Percentiles rank a stretch among this genome's conserved stretches.
These are phyloP conservation scores for Caenorhabditis sulstoni DNA, from an alignment of 2,888 invertebrate species.

Conservation along the genomic window DNA sequence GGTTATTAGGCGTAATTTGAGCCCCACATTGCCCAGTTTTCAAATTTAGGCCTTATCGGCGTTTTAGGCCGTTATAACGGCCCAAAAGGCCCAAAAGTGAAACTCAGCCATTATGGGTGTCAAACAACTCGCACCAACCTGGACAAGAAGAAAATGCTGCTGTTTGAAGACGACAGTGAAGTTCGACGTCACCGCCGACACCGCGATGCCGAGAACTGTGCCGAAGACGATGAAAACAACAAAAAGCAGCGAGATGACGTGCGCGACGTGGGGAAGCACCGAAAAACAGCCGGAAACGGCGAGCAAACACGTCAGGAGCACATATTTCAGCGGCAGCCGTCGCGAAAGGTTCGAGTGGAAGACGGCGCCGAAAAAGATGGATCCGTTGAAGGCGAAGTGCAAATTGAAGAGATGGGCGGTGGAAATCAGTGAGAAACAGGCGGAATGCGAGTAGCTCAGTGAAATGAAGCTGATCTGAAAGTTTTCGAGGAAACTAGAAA, in stretches of 20 bases:
- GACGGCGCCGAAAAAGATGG: conserved; percentile 61
- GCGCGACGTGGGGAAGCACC: conserved; percentile 24
- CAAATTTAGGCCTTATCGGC: too few species aligned
- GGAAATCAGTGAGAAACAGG: conserved; percentile 50
- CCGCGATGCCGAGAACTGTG: conserved; percentile 33
- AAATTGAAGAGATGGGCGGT: conserved; percentile 60
- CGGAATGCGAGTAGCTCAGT: conserved; percentile 58
- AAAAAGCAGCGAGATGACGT: conserved; percentile 26
- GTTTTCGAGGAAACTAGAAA: not conserved
- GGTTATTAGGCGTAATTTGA: not conserved
- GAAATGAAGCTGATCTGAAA: conserved; percentile 61
- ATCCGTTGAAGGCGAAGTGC: conserved; percentile 61
- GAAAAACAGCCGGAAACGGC: conserved; percentile 16
- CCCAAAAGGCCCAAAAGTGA: not conserved
- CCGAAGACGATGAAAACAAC: conserved; percentile 50
- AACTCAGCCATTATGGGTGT: not conserved
- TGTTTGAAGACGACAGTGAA: conserved; percentile 42
- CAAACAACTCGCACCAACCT: conserved; percentile 17
- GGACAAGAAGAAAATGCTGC: conserved; percentile 32
- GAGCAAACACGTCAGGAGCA: conserved; percentile 23
- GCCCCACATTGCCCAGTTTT: not conserved
- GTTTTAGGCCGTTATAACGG: too few species aligned
- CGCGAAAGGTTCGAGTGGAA: conserved; percentile 52
- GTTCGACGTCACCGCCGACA: conserved; percentile 40
- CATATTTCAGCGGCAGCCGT: conserved; percentile 42